phyloP scores from a whole-genome alignment of 2,113 vertebrate genomes.

The Onychorhynchus coronatus region DNA sequence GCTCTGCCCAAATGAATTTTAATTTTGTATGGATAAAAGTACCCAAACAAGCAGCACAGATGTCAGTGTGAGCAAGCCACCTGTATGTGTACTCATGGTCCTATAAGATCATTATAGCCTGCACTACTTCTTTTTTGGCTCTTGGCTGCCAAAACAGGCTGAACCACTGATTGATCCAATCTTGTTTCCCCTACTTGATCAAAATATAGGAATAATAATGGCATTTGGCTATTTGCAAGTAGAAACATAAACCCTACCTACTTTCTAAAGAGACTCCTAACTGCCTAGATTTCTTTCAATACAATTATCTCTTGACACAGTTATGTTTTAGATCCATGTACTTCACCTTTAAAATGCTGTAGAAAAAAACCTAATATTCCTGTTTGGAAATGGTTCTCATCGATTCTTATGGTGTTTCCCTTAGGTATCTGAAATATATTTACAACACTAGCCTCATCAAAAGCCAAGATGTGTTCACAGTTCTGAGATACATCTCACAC shows the following conservation, averaged over 20 bases:
- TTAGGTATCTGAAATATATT: conserved; percentile 83
- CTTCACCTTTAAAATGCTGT: neutral
- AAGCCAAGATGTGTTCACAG: conserved; percentile 90
- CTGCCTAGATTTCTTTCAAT: neutral
- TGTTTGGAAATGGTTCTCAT: neutral
- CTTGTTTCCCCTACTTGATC: neutral
- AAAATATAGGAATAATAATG: neutral
- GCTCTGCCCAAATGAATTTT: neutral
- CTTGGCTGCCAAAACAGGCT: neutral
- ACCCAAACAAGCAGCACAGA: neutral
- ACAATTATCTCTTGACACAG: neutral
- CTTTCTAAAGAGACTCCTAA: neutral
- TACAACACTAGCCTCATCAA: conserved; percentile 82
- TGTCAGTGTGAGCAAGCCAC: neutral
- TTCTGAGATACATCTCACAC: conserved; percentile 87
- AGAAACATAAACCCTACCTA: neutral
- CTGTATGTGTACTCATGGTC: neutral
- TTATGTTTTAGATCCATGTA: neutral
- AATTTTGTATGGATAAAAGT: neutral
- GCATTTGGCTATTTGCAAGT: neutral
- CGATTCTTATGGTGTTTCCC: neutral
- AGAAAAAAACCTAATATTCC: neutral
- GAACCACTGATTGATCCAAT: neutral
- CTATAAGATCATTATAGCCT: neutral
- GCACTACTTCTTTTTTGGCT: neutral